phyloP scores from a whole-genome alignment of 2,113 vertebrate species.

The Amphiprion ocellaris region DNA sequence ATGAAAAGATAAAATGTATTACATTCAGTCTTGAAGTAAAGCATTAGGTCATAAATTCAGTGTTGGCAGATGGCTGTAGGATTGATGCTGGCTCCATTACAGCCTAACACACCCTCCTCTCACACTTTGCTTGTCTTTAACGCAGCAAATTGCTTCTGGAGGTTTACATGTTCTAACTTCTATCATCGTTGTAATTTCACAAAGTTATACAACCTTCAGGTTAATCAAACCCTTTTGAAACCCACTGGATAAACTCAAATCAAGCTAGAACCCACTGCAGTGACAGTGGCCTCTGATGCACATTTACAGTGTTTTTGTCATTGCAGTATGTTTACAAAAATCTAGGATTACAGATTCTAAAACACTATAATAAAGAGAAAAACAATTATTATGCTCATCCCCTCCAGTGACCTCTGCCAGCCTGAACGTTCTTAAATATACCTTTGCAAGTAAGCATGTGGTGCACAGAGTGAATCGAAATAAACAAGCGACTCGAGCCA shows the following conservation, averaged over 20 bases:
- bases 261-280: not conserved
- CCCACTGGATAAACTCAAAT: not conserved
- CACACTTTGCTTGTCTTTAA: constrained; percentile 31
- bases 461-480: constrained; percentile 43
- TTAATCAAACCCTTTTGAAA: constrained; percentile 8
- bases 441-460: constrained; percentile 12
- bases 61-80: constrained; percentile 29
- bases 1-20: constrained; percentile 36
- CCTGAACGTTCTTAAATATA: constrained; percentile 33
- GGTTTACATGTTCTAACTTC: not conserved
- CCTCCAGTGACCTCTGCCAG: constrained; percentile 13
- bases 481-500: constrained; percentile 46
- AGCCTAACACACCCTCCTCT: constrained; percentile 28
- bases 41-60: constrained; percentile 15
- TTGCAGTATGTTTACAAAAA: not conserved
- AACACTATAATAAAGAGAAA: constrained; percentile 22
- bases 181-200: constrained; percentile 3
- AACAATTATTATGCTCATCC: constrained; percentile 54
- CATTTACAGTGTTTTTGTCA: not conserved
- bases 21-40: constrained; percentile 26
- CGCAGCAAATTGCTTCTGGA: constrained; percentile 2
- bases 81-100: constrained; percentile 58
- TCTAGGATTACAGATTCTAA: constrained; percentile 34
- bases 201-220: not conserved
- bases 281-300: not conserved